A percentile compares a stretch with the other conserved stretches of the same genome.
Conservation (phyloP, 2,113 vertebrate species). For the Ophiodon elongatus region DNA sequence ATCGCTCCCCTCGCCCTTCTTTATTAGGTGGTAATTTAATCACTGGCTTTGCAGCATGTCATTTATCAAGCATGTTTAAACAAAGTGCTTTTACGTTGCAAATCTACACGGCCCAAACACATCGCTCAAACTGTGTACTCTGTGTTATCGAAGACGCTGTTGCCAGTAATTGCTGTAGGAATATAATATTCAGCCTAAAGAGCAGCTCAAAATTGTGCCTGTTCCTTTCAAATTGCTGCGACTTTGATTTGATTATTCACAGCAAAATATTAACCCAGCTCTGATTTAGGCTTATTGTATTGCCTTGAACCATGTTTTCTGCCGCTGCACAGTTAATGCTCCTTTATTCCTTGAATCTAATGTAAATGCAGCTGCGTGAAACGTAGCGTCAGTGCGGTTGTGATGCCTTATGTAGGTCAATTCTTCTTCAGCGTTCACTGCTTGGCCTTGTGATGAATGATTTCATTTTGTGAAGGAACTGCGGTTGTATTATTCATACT, state of each 20-base stretch:
- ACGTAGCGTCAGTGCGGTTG: slow-evolving; percentile 46
- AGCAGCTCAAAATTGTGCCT: slow-evolving; percentile 62
- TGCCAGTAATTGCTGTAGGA: slow-evolving; percentile 68
- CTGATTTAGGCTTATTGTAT: slow-evolving; percentile 52
- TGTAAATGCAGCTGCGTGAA: slow-evolving; percentile 62
- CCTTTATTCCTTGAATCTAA: slow-evolving; percentile 59
- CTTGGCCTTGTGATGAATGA: slow-evolving; percentile 72
- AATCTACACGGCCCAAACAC: slow-evolving; percentile 46
- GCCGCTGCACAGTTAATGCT: slow-evolving; percentile 11
- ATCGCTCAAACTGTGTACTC: slow-evolving; percentile 62
- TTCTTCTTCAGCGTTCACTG: slow-evolving; percentile 62
- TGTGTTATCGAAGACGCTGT: slow-evolving; percentile 51
- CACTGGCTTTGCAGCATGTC: slow-evolving; percentile 15
- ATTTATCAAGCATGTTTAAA: slow-evolving; percentile 63
- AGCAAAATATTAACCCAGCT: slow-evolving; percentile 51
- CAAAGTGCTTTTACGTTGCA: slow-evolving; percentile 52
- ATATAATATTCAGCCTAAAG: slow-evolving; percentile 64
- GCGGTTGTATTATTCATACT: slow-evolving; percentile 76
- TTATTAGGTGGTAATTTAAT: slow-evolving; percentile 44
- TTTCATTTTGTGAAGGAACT: slow-evolving; percentile 71
- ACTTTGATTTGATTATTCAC: slow-evolving; percentile 73
- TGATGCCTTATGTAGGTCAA: slow-evolving; percentile 78
- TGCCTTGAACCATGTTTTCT: slow-evolving; percentile 43
- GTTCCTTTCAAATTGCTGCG: slow-evolving; percentile 63
- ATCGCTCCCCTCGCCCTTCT: slow-evolving; percentile 8